Evolutionary conservation across 35 echinoderm and acorn worm genomes (phyloP).

Genomic region (Patiria miniata): DNA sequence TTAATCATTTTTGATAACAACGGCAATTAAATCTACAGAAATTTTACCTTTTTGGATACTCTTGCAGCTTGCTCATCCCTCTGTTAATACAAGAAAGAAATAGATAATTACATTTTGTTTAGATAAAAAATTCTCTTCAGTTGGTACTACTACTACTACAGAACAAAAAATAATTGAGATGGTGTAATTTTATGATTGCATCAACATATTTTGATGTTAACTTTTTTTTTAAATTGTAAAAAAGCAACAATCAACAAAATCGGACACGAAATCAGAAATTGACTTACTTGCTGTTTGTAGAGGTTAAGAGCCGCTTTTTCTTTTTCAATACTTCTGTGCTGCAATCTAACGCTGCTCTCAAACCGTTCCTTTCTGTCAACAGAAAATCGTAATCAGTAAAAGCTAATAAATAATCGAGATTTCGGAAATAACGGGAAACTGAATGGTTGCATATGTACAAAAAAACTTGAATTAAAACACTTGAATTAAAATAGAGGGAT

Average conservation of each 20-base stretch:
- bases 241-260: neutral
- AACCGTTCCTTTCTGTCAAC: conserved; percentile 65
- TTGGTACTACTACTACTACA: too few relatives aligned
- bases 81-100: conserved; percentile 18
- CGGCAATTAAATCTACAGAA: neutral
- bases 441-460: too few relatives aligned
- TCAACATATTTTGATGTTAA: neutral
- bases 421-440: too few relatives aligned
- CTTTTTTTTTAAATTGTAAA: neutral
- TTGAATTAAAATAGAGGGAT: too few relatives aligned
- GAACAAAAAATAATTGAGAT: too few relatives aligned
- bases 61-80: conserved; percentile 41
- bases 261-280: neutral
- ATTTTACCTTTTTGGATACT: conserved; percentile 54
- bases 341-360: conserved; percentile 63
- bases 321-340: conserved; percentile 54
- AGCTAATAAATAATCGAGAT: too few relatives aligned
- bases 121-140: too few relatives aligned
- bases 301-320: conserved; percentile 34
- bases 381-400: neutral
- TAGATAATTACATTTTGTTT: too few relatives aligned
- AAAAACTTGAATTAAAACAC: too few relatives aligned
- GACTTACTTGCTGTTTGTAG: conserved; percentile 68
- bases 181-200: too few relatives aligned
- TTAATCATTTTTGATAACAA: neutral